Conservation (phyloP, 2,888 invertebrate genomes). For the Itoplectis maculator region DNA sequence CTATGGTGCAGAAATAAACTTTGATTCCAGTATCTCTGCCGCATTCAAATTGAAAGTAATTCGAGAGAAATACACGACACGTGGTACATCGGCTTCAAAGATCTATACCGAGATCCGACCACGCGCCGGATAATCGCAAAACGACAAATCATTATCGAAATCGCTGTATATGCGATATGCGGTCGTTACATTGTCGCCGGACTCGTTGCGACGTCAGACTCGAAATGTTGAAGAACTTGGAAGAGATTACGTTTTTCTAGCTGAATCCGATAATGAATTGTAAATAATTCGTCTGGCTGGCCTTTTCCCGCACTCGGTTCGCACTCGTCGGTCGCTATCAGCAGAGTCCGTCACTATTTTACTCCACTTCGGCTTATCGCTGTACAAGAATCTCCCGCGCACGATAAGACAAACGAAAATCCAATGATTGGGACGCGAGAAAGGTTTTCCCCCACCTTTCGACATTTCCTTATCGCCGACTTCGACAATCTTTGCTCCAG, state of each 20-base stretch:
- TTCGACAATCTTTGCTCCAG: not conserved
- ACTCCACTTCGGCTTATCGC: not conserved
- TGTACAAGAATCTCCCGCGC: not conserved
- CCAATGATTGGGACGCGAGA: not conserved
- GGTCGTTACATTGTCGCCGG: not conserved
- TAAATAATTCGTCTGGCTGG: not conserved
- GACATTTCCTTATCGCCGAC: not conserved
- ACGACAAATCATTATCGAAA: not conserved
- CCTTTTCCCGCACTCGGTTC: not conserved
- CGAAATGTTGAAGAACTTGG: not conserved
- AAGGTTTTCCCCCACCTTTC: not conserved
- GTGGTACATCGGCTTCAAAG: too few species aligned
- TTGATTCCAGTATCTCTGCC: too few species aligned
- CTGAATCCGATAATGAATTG: not conserved
- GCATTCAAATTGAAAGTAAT: too few species aligned
- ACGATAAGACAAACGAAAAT: slow-evolving; percentile 23
- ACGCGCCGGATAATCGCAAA: not conserved
- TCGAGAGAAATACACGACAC: too few species aligned
- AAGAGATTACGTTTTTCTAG: not conserved
- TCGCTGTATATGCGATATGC: not conserved
- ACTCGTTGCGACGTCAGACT: not conserved
- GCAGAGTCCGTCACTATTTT: not conserved
- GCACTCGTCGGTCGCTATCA: not conserved
- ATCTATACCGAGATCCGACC: too few species aligned
- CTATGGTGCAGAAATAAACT: too few species aligned